phyloP scores from a whole-genome alignment of 2,113 vertebrate species.

The Pelecanoides urinatrix region DNA sequence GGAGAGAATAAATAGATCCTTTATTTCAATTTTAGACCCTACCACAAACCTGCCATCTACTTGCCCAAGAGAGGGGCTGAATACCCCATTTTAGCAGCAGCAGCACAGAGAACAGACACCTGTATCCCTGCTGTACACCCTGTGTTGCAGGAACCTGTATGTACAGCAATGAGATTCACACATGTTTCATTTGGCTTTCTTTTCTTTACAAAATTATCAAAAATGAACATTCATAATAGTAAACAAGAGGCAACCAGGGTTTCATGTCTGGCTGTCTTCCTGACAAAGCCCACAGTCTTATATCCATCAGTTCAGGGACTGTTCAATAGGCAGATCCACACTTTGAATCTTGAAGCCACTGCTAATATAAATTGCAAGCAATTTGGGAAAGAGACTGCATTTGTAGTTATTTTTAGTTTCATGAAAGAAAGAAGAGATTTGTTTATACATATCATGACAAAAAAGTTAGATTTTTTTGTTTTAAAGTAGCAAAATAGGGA shows the following conservation, averaged over 20 bases:
- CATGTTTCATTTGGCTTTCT: not conserved
- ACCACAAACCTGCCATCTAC: not conserved
- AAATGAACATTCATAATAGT: not conserved
- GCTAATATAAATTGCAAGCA: constrained; percentile 33
- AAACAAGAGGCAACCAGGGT: not conserved
- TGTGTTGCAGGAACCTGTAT: not conserved
- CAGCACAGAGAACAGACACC: not conserved
- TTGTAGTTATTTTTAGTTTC: constrained; percentile 24
- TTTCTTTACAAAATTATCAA: not conserved
- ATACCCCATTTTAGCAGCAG: not conserved
- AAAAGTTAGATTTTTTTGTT: not conserved
- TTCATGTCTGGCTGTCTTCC: not conserved
- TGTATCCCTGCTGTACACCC: not conserved
- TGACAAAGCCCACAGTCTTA: not conserved
- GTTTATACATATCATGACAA: constrained; percentile 29
- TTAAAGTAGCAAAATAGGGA: constrained; percentile 45
- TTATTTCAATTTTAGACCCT: not conserved
- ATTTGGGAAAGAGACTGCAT: not conserved
- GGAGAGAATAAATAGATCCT: not conserved
- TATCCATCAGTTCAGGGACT: not conserved
- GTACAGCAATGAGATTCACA: not conserved
- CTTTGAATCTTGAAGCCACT: not conserved
- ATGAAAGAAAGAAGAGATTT: constrained; percentile 22
- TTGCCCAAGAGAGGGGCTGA: not conserved
- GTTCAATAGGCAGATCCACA: not conserved